Conservation (phyloP, 1,140 invertebrate species). For the Aphaenogaster ashmeadi region DNA sequence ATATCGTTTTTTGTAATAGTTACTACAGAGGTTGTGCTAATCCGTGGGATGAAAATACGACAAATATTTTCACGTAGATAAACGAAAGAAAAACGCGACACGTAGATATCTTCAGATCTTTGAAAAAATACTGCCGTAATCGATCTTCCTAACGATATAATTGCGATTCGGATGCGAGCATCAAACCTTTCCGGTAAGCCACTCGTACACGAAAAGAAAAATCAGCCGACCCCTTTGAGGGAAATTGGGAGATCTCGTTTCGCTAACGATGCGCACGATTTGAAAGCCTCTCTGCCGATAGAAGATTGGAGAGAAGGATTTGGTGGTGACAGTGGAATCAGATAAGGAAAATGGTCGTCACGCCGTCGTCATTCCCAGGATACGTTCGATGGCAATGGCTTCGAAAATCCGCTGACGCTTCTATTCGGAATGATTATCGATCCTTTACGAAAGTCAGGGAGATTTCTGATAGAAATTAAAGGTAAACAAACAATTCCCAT, state of each 20-base stretch:
- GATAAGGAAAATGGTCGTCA: conserved; percentile 58
- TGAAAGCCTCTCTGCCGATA: conserved; percentile 50
- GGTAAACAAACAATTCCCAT: not conserved
- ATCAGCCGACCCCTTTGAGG: conserved; percentile 37
- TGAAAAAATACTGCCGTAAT: not conserved
- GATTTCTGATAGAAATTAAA: conserved; percentile 20
- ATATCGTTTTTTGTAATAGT: not conserved
- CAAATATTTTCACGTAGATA: not conserved
- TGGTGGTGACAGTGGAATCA: conserved; percentile 47
- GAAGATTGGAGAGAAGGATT: conserved; percentile 53
- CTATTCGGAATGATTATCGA: conserved; percentile 32
- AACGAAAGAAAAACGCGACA: not conserved
- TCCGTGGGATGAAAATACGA: not conserved
- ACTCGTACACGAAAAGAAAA: not conserved
- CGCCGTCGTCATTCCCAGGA: not conserved
- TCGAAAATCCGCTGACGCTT: not conserved
- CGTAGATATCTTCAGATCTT: not conserved
- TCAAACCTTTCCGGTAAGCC: not conserved
- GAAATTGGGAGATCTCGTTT: conserved; percentile 65
- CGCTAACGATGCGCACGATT: conserved; percentile 66
- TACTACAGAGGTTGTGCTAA: not conserved
- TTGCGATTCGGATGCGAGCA: not conserved
- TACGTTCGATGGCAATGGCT: not conserved
- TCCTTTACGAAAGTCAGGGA: not conserved
- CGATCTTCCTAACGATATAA: conserved; percentile 13